Evolutionary conservation across 2,888 invertebrate genomes (phyloP), one percentile per base, ranked within the genome.

Genomic region (Acanthosepion pharaonis): DNA sequence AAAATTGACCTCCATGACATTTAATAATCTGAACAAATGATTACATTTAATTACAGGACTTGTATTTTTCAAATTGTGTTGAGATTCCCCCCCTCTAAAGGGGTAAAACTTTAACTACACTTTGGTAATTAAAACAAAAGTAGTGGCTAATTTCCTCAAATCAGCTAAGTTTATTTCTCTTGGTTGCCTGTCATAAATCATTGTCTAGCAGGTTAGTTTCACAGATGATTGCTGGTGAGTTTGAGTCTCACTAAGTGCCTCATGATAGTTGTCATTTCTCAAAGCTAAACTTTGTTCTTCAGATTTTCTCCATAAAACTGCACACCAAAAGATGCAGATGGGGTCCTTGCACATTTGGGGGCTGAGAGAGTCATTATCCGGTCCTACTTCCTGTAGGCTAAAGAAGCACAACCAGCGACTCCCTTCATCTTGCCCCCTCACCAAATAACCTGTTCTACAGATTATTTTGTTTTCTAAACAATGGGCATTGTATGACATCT

Each of bases 331-430:
- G 78, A 78, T 33, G 15, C 78, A n/a, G 11, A 33, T n/a, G n/a
- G 78, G 78, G n/a, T n/a, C 9, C 42, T 15, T n/a, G n/a, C 23
- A 33, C 4, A 33, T 78, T n/a, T 78, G n/a, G n/a, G 78, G 78
- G n/a, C 11, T n/a, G 78, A n/a, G 78, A 78, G 78, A n/a, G 78
- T 78, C 78, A 78, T 78, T 4, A 78, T 78, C 78, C 33, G 2
- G 78, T 78, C n/a, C 78, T 78, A 78, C 78, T 78, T 78, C 78
- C 78, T 78, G 78, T 78, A 78, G 78, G 78, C 78, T 78, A 78
- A 78, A 78, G 78, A 78, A 78, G 78, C n/a, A 78, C 78, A 78
- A 78, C 78, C n/a, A 78, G 78, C 78, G 78, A 78, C 78, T 33
- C 78, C 78, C 78, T 33, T 18, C 11, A 78, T 15, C n/a, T 23